Evolutionary conservation across 2,113 vertebrate genomes (phyloP), one percentile per base, ranked within the genome.

Genomic region (Spizaetus ornatus): DNA sequence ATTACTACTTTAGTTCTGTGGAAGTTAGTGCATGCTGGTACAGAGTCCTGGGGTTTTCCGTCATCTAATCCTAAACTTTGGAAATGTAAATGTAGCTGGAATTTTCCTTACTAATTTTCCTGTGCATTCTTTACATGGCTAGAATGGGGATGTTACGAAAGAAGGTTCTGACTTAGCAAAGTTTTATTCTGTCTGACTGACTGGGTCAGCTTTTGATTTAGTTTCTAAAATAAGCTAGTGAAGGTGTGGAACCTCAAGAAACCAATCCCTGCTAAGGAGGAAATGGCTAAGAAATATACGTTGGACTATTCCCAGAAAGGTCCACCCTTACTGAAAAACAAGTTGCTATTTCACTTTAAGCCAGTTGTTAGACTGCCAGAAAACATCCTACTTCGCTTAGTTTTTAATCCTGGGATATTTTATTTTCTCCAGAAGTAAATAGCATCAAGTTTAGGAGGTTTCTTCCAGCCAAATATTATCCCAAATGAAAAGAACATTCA

Each of bases 251-350:
- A 67, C 53, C 62, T 95, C 90, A 56, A 96, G 50, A 82, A 95
- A 87, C 83, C 76, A 97, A 86, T 96, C 84, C n/a, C 52, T 82
- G 67, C 63, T 91, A 48, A 83, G 58, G 69, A 81, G 86, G 93
- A 97, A 96, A 95, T 73, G 78, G 67, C 83, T 82, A 88, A 95
- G 95, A 95, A 80, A 91, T 92, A 86, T 91, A 72, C 11, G 8
- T 88, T 95, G 81, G 93, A 73, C 74, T 47, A 11, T 56, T 85
- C 79, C 95, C 97, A 97, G 90, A 84, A 94, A 93, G 83, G 90
- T 90, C 95, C 90, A 45, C 94, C 95, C 96, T 94, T 62, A 47
- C 65, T 88, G 88, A 89, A 95, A 97, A 97, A 93, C 88, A 97
- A 92, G 78, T 90, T 97, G 45, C 82, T 96, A 82, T 92, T 97